Conservation (phyloP, 1,140 invertebrate genomes). For the Cydia amplana region DNA sequence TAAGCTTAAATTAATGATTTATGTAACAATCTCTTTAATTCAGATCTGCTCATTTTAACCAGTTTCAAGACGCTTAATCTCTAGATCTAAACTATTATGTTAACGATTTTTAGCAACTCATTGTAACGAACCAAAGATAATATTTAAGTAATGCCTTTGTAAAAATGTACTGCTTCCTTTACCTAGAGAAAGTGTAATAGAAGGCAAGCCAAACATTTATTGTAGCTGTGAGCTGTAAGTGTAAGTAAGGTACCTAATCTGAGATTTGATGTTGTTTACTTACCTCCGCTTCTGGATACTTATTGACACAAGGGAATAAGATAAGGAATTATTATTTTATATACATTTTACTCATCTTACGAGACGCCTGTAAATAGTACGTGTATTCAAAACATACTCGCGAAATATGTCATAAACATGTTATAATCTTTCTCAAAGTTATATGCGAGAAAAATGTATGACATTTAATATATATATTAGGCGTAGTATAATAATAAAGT, state of each 20-base stretch:
- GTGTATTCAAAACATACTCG: background rate
- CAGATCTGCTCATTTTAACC: background rate
- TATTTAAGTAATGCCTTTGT: background rate
- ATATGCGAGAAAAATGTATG: constrained; percentile 5
- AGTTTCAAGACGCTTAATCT: background rate
- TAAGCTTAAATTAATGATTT: background rate
- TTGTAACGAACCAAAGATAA: background rate
- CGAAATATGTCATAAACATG: background rate
- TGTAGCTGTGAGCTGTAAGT: background rate
- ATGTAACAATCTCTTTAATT: background rate
- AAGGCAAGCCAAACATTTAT: constrained; percentile 23
- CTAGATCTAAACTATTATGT: background rate
- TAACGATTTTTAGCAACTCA: background rate
- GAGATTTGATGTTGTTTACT: background rate
- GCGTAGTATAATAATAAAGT: background rate
- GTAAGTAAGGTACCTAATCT: background rate
- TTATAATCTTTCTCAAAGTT: background rate
- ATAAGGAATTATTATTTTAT: constrained; percentile 14
- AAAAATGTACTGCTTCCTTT: constrained; percentile 16
- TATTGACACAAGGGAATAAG: constrained; percentile 11
- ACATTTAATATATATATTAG: background rate
- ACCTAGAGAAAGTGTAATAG: constrained; percentile 26
- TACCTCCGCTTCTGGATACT: background rate
- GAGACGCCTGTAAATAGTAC: background rate
- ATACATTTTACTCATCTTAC: constrained; percentile 2